Evolutionary conservation across 1,140 invertebrate species (phyloP), one percentile per base, ranked within the genome.

Genomic region (Drosophila albomicans): DNA sequence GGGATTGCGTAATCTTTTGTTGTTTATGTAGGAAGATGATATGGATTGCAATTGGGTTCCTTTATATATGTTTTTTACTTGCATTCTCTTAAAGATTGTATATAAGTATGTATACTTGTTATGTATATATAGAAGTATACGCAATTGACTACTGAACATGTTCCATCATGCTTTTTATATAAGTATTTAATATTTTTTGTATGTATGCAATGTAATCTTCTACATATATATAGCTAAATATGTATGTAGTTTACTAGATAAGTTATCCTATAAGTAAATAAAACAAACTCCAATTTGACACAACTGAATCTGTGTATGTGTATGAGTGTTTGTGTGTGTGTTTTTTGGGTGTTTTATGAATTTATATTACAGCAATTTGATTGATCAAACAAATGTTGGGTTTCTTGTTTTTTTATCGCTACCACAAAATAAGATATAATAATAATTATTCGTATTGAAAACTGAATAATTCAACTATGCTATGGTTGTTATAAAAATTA

Each of bases 71-170:
- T 10, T 52, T 74, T 56, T 56, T 62, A 54, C 62, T 78, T 82
- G 82, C 66, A 69, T 80, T 64, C 78, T 70, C 76, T 70, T 65
- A 45, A 25, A 56, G 67, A 63, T 86, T 86, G 65, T 70, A 73
- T 68, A 59, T 67, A 68, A 68, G 45, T 66, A 54, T 76, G 65
- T 72, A 64, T 62, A 56, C 57, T 32, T 51, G 46, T 38, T 72
- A 57, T 71, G 51, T 69, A 65, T 69, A 48, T 76, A 76, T 13
- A 43, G 67, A 58, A 32, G 48, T 66, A 72, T 78, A 88, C 73
- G 75, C 81, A 88, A 88, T 88, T 88, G 84, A 89, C 84, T 88
- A 88, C 84, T 69, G 35, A 88, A 87, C 84, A 87, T 88, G 80
- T 84, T 79, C 66, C 80, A 77, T 87, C 82, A 87, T 87, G 84